Evolutionary conservation across 2,113 vertebrate species (phyloP).

Genomic region (Talpa occidentalis): DNA sequence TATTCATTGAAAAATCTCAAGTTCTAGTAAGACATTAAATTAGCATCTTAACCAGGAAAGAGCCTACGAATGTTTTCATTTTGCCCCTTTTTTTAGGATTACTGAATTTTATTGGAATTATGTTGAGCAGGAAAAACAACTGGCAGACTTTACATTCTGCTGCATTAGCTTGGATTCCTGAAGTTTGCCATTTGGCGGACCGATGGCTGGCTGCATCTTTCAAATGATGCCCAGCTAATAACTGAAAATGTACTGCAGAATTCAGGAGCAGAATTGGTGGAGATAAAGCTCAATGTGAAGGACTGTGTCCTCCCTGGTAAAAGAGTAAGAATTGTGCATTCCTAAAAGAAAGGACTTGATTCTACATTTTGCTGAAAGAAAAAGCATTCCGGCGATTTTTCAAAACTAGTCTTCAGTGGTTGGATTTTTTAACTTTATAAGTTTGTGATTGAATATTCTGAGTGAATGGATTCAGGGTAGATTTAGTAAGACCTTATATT

Average conservation of each 20-base stretch:
- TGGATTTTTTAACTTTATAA: slow-evolving; percentile 26
- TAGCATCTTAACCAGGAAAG: slow-evolving; percentile 69
- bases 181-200: slow-evolving; percentile 77
- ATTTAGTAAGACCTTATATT: not conserved
- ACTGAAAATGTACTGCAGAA: slow-evolving; percentile 64
- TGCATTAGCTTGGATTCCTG: slow-evolving; percentile 76
- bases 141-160: slow-evolving; percentile 63
- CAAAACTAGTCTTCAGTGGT: not conserved
- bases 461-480: not conserved
- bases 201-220: slow-evolving; percentile 54
- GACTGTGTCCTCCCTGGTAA: not conserved
- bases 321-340: not conserved
- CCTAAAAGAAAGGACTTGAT: not conserved
- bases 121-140: slow-evolving; percentile 49
- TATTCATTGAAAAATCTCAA: slow-evolving; percentile 68
- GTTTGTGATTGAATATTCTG: slow-evolving; percentile 26
- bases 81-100: slow-evolving; percentile 35
- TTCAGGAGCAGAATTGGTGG: slow-evolving; percentile 66
- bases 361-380: not conserved
- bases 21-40: slow-evolving; percentile 70
- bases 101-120: slow-evolving; percentile 75
- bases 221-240: slow-evolving; percentile 74
- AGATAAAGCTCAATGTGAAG: slow-evolving; percentile 13
- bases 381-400: not conserved
- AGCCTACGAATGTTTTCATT: slow-evolving; percentile 61